Conservation (phyloP, 2,797 vertebrate genomes). For the Linurgus olivaceus region DNA sequence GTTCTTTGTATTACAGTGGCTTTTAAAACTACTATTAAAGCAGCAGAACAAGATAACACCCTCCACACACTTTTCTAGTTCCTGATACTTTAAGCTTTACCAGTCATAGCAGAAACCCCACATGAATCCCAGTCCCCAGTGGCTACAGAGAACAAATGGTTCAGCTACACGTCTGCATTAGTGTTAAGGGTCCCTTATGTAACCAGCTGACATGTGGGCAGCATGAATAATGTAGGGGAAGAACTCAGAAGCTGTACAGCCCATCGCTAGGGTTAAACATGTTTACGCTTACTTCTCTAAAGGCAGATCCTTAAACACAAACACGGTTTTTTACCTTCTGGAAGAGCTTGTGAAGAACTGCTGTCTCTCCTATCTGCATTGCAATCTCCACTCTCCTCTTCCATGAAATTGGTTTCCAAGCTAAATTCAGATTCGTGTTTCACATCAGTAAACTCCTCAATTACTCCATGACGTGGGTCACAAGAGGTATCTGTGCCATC, state of each 20-base stretch:
- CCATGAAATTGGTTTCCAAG: conserved; percentile 87
- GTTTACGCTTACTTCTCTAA: not conserved
- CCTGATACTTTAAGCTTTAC: not conserved
- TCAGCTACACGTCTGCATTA: not conserved
- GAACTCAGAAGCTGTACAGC: not conserved
- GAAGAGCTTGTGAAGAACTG: not conserved
- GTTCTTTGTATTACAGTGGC: not conserved
- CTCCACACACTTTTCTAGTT: not conserved
- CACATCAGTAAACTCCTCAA: conserved; percentile 84
- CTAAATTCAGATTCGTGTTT: conserved; percentile 88
- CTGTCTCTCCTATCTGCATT: not conserved
- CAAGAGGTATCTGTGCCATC: not conserved
- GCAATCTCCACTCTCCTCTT: conserved; percentile 58
- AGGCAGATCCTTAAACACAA: not conserved
- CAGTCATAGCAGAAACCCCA: not conserved
- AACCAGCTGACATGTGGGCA: not conserved
- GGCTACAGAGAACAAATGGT: not conserved
- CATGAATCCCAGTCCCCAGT: not conserved
- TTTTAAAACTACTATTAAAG: not conserved
- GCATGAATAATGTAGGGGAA: not conserved
- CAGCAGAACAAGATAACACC: not conserved
- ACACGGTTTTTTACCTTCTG: conserved; percentile 63
- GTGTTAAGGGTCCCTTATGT: not conserved
- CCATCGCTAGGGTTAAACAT: not conserved
- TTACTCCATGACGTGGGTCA: conserved; percentile 16